Evolutionary conservation across 2,888 invertebrate species (phyloP), one percentile per base, ranked within the genome.

Genomic region (Lysandra bellargus): DNA sequence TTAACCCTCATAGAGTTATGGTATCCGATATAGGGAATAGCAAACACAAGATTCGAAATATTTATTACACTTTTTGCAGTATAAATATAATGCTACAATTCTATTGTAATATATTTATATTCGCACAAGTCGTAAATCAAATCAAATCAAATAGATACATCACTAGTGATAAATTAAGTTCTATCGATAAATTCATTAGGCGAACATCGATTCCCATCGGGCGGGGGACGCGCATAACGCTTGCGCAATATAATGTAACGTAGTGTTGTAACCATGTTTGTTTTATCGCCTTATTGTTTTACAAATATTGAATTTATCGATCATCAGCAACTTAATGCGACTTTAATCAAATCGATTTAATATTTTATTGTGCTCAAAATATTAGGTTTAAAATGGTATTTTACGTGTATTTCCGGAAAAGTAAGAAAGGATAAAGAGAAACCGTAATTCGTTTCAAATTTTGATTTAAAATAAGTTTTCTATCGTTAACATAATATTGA

Each of bases 221-320:
- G 33, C 53, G 74, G 86, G 40, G 37, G 30, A n/a, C 53, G 74
- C 87, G 82, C 80, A 80, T 79, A 79, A 78, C 80, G 78, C 61
- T 91, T 90, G 87, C 87, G 88, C 88, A 91, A 91, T 85, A 84
- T 84, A 80, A 87, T 86, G 89, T 89, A 89, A 91, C 86, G 49
- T 86, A 87, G 88, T 85, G 88, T 83, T 83, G 88, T 74, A 75
- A 75, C 75, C 49, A 4, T 49, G 44, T 75, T 75, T 44, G 40
- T 17, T 61, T 74, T 81, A 79, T 79, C 79, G 74, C 64, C 49
- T 44, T 49, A 79, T 61, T 76, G 76, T 76, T 76, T 57, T 57
- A 76, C 76, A 76, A 76, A 76, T 76, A 57, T 76, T 53, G 53
- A 53, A 17, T 57, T 53, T 76, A 44, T 74, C 44, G 40, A 74